A percentile compares a stretch with the other conserved stretches of the same genome.
Evolutionary conservation across 2,113 vertebrate species (phyloP).

Genomic region (Strix aluco): DNA sequence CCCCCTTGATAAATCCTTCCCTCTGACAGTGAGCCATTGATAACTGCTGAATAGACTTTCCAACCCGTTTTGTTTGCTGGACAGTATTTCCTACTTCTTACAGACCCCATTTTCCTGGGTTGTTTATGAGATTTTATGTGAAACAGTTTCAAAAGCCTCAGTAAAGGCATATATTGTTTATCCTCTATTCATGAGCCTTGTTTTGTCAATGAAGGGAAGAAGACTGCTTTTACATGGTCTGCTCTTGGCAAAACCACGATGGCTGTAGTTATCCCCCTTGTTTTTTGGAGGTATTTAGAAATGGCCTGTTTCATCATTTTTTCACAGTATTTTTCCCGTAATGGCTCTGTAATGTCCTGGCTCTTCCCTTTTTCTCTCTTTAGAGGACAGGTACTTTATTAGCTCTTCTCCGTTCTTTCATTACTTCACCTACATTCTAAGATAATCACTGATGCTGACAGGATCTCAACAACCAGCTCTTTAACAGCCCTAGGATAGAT

Average conservation of each 20-base stretch:
- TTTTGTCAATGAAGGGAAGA: neutral
- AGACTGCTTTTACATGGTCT: neutral
- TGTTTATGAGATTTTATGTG: neutral
- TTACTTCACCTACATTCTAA: neutral
- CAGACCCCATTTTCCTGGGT: neutral
- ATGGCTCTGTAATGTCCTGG: neutral
- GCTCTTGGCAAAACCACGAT: neutral
- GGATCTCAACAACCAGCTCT: neutral
- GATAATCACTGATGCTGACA: neutral
- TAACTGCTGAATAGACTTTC: neutral
- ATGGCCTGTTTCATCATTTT: neutral
- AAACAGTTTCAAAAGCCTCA: neutral
- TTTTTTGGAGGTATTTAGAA: neutral
- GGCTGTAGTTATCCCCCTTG: neutral
- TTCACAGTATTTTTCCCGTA: neutral
- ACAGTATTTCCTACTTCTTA: neutral
- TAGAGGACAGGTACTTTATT: neutral
- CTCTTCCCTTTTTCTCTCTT: neutral
- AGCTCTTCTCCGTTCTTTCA: neutral
- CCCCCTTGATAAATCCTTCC: neutral
- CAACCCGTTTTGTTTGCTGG: neutral
- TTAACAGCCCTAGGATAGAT: neutral
- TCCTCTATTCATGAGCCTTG: neutral
- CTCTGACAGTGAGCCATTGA: neutral
- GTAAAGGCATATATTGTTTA: neutral